Base-by-base conservation (phyloP, 2,113 vertebrate species). In the Periophthalmus modestus region DNA sequence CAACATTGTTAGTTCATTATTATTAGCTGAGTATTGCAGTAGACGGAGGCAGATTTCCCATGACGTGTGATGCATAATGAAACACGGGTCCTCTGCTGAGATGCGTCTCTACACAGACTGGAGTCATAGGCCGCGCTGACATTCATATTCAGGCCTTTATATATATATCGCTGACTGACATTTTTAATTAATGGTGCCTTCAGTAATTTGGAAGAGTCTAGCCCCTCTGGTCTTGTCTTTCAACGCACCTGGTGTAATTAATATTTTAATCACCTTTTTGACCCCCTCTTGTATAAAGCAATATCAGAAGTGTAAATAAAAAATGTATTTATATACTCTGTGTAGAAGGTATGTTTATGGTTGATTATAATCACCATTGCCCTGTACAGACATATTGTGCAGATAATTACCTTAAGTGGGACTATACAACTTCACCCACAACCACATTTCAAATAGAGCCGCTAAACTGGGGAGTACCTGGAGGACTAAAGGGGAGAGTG, bases 131-230 rank as follows among this genome's bases (percentile, higher is more conserved):
- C 61, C 61, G 36, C 0, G 7, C 61, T 36, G 15, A 36, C 61
- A 18, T 63, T 63, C 7, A 19, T 19, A 36, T 63, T 9, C 28
- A 63, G 33, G 1, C 28, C 61, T 34, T 61, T 63, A 34, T 43
- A 43, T 39, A n/a, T 36, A 63, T 36, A 63, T 36, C 16, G 9
- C 16, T 63, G 61, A 63, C 19, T 63, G 59, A 63, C 61, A 63
- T 63, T 63, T 63, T 28, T 62, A 63, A 63, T 63, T 19, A 63
- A 36, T 63, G 15, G 14, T 5, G 59, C 24, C 33, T 15, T 36
- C 16, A 36, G 36, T 63, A 34, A 63, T 63, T 63, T 36, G 59
- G 59, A 6, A 36, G 24, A 33, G 33, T 34, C 33, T 34, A 36
- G 28, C 36, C 59, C 15, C 59, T 36, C 33, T 36, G 59, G 59